These are phyloP conservation scores for Tragopan temminckii DNA, from an alignment of 2,797 vertebrate genomes.

Conservation along the genomic window DNA sequence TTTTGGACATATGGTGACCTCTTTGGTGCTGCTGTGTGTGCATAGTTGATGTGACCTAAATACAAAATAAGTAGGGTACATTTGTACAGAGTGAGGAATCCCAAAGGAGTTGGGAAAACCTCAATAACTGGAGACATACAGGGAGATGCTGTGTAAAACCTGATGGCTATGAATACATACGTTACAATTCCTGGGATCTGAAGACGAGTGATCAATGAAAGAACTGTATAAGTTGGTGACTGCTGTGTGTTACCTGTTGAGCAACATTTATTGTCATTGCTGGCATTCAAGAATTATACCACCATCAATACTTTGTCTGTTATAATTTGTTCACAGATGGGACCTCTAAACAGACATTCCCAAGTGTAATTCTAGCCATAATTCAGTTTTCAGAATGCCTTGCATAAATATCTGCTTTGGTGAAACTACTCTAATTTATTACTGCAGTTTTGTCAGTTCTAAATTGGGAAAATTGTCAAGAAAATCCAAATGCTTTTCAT, in stretches of 20 bases:
- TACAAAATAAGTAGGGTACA: slow-evolving; percentile 33
- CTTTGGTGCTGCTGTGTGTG: slow-evolving; percentile 21
- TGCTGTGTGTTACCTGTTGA: neutral
- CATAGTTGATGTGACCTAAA: slow-evolving; percentile 56
- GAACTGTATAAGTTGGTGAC: neutral
- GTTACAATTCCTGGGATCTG: neutral
- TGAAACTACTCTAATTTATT: slow-evolving; percentile 1
- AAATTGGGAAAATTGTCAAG: neutral
- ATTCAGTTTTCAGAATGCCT: slow-evolving; percentile 1
- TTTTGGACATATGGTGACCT: slow-evolving; percentile 64
- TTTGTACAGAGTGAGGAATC: neutral
- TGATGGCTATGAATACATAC: neutral
- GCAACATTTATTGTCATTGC: neutral
- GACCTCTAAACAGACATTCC: neutral
- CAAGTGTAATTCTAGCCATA: slow-evolving; percentile 6
- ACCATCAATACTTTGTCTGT: neutral
- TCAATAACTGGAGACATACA: neutral
- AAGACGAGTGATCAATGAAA: neutral
- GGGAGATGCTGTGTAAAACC: neutral
- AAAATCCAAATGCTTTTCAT: neutral
- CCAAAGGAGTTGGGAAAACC: neutral
- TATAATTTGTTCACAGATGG: slow-evolving; percentile 18
- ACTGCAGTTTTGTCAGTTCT: slow-evolving; percentile 12
- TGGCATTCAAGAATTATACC: neutral
- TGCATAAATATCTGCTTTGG: neutral